Evolutionary conservation across 2,113 vertebrate species (phyloP), one percentile per base, ranked within the genome.

Genomic region (Cyrtonyx montezumae): DNA sequence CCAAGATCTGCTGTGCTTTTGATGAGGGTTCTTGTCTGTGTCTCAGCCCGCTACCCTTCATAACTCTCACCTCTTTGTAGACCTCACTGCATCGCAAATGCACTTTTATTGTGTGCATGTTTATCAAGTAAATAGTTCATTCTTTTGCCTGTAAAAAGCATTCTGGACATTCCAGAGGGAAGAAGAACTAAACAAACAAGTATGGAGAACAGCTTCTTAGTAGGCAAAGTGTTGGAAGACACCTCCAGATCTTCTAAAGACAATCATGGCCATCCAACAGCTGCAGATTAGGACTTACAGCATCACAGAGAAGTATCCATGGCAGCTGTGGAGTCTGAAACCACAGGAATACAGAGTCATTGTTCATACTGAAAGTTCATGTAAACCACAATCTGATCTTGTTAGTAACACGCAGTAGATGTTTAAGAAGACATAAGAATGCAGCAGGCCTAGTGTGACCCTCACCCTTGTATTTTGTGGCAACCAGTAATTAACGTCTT

Each of bases 21-120:
- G 46, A 46, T 1, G 1, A 0, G 0, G 9, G 9, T 25, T 86
- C 36, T 58, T 46, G 26, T 42, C 55, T 34, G 32, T 25, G 32
- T 86, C 61, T 75, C 30, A 43, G 25, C 13, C 14, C 37, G 7
- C 34, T 71, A 6, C 45, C 46, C 59, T 80, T 43, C 69, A 20
- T 7, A 88, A 15, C 6, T 14, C 49, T 78, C 46, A 63, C 4
- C 3, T 30, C 37, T 46, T 51, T 79, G 56, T 75, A 78, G 59
- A 46, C 25, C 68, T 36, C 53, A 65, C 59, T 73, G 48, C 32
- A 43, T 37, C 59, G 34, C 40, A 75, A 67, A 89, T 34, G 9
- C 13, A 30, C 32, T 32, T 73, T 46, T 28, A 5, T 49, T 56
- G 71, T 40, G 34, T 75, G 42, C 12, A 17, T 14, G 42, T 11